These are phyloP conservation scores for Gymnoscelis rufifasciata DNA, from an alignment of 2,888 invertebrate genomes.

Conservation along the genomic window DNA sequence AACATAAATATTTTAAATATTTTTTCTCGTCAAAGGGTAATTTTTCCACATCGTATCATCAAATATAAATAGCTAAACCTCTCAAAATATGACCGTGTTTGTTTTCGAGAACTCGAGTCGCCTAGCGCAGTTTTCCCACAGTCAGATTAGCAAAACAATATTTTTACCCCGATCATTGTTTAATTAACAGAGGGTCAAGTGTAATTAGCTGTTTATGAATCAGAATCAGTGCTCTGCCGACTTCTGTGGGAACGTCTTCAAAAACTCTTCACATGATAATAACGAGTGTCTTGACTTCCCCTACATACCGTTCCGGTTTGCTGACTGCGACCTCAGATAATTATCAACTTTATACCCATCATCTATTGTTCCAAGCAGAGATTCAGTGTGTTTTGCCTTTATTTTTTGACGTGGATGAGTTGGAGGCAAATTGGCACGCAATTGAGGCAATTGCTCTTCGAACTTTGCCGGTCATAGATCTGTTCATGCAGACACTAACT, in stretches of 20 bases:
- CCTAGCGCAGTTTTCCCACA: conserved; percentile 24
- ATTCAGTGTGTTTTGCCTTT: conserved; percentile 45
- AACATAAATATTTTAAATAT: no score
- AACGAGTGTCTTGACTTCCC: conserved; percentile 56
- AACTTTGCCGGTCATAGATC: conserved; percentile 13
- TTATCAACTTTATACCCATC: conserved; percentile 70
- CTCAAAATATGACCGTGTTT: conserved; percentile 1
- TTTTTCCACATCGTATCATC: no score
- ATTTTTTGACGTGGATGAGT: conserved; percentile 42
- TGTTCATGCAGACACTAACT: neutral
- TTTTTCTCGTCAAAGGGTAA: no score
- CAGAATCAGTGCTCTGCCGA: conserved; percentile 63
- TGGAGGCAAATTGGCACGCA: conserved; percentile 26
- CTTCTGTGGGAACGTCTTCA: conserved; percentile 73
- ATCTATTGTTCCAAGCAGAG: conserved; percentile 65
- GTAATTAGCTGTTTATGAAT: conserved; percentile 73
- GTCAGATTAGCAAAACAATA: conserved; percentile 32
- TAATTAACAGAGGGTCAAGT: conserved; percentile 62
- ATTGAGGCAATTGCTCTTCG: conserved; percentile 40
- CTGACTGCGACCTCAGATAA: conserved; percentile 69
- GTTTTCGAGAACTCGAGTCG: conserved; percentile 5
- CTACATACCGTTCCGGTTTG: conserved; percentile 70
- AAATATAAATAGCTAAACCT: neutral
- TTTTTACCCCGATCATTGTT: conserved; percentile 47
- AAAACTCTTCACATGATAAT: conserved; percentile 76